phyloP scores from a whole-genome alignment of 1,140 invertebrate species.

The Phthorimaea operculella region DNA sequence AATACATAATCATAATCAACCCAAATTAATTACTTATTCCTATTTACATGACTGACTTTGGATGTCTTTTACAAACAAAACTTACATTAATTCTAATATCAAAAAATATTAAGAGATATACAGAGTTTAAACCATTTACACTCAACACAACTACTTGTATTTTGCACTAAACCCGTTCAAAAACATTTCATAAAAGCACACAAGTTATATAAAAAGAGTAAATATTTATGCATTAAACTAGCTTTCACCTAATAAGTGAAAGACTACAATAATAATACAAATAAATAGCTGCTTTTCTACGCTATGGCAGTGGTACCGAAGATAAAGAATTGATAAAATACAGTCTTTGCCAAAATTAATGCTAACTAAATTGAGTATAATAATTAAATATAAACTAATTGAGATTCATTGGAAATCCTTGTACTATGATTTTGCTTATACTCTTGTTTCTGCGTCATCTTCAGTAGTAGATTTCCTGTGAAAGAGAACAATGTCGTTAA shows the following conservation, averaged over 20 bases:
- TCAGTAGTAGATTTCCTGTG: slow-evolving; percentile 68
- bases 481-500: slow-evolving; percentile 11
- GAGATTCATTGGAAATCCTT: slow-evolving; percentile 66
- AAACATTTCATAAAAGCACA: slow-evolving; percentile 11
- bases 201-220: neutral
- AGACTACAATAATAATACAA: neutral
- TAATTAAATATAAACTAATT: slow-evolving; percentile 32
- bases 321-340: slow-evolving; percentile 17
- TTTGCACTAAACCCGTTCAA: slow-evolving; percentile 15
- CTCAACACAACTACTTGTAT: neutral
- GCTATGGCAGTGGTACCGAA: slow-evolving; percentile 59
- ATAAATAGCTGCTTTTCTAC: slow-evolving; percentile 19
- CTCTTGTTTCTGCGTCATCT: slow-evolving; percentile 66
- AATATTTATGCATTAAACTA: neutral
- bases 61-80: slow-evolving; percentile 18
- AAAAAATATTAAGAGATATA: neutral
- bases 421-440: slow-evolving; percentile 51
- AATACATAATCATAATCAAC: too few relatives aligned
- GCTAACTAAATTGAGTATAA: slow-evolving; percentile 14
- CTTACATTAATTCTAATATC: neutral
- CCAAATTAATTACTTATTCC: slow-evolving; percentile 5
- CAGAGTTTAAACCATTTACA: neutral
- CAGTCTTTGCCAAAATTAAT: slow-evolving; percentile 53
- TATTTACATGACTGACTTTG: slow-evolving; percentile 44
- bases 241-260: too few relatives aligned